Evolutionary conservation across 1,140 invertebrate species (phyloP).

Genomic region (Bombus vancouverensis): DNA sequence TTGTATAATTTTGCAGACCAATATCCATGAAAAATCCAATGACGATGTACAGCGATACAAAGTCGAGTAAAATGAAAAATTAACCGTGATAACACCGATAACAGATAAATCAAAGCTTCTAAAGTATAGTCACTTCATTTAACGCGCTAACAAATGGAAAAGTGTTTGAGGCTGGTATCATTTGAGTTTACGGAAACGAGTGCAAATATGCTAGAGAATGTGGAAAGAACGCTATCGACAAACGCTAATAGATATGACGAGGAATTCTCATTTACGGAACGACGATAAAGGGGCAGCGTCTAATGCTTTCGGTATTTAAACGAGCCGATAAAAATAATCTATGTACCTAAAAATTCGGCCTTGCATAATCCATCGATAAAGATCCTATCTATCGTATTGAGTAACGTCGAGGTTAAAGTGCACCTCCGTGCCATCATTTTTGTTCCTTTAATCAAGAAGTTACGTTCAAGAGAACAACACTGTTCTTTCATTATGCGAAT

Average conservation of each 20-base stretch:
- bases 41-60: not conserved
- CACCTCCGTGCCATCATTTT: not conserved
- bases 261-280: not conserved
- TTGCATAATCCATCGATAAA: slow-evolving; percentile 30
- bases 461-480: not conserved
- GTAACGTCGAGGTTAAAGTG: not conserved
- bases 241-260: not conserved
- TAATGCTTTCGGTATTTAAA: not conserved
- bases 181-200: not conserved
- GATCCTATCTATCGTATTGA: not conserved
- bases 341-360: slow-evolving; percentile 11
- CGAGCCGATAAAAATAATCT: slow-evolving; percentile 1
- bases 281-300: not conserved
- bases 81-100: not conserved
- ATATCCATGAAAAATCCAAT: not conserved
- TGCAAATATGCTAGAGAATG: not conserved
- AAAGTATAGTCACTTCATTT: not conserved
- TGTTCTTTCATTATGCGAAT: too few relatives aligned
- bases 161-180: not conserved
- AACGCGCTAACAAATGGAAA: not conserved
- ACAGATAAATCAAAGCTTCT: not conserved
- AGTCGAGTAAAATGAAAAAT: not conserved
- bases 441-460: not conserved
- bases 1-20: not conserved
- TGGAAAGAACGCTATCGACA: not conserved